Conservation (phyloP, 2,113 vertebrate genomes). For the Oxygymnocypris stewartii region DNA sequence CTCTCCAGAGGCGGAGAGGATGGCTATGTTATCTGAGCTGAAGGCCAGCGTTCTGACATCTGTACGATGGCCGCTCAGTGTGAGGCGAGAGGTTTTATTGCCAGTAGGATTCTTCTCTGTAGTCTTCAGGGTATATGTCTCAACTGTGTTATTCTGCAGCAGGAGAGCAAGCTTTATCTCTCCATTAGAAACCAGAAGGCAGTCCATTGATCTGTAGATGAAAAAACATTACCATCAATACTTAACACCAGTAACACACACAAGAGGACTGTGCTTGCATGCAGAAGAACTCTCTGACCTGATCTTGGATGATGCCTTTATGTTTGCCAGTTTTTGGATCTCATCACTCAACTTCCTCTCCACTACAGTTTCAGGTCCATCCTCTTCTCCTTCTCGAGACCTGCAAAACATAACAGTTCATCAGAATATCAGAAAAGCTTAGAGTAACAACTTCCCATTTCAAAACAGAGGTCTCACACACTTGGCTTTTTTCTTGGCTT, state of each 20-base stretch:
- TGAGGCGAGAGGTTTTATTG: slow-evolving; percentile 78
- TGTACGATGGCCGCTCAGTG: slow-evolving; percentile 87
- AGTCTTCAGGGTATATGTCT: slow-evolving; percentile 78
- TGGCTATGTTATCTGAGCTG: slow-evolving; percentile 94
- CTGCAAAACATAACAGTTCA: slow-evolving; percentile 64
- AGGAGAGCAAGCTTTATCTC: slow-evolving; percentile 87
- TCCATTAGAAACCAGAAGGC: slow-evolving; percentile 78
- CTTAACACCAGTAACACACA: not conserved
- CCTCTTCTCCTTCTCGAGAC: slow-evolving; percentile 66
- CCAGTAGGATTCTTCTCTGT: slow-evolving; percentile 66
- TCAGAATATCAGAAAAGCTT: not conserved
- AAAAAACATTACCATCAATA: not conserved
- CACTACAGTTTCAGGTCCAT: slow-evolving; percentile 61
- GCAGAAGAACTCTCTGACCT: slow-evolving; percentile 75
- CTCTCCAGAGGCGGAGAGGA: slow-evolving; percentile 91
- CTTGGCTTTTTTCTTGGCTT: slow-evolving; percentile 88
- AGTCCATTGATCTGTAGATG: slow-evolving; percentile 84
- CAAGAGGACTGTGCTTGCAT: not conserved
- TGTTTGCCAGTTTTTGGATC: slow-evolving; percentile 80
- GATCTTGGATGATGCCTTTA: slow-evolving; percentile 92
- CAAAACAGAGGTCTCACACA: slow-evolving; percentile 52
- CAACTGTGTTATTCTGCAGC: slow-evolving; percentile 91
- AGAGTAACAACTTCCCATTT: not conserved
- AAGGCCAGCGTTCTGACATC: slow-evolving; percentile 91
- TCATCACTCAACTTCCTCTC: slow-evolving; percentile 78